Base-by-base conservation (phyloP, 2,888 invertebrate genomes). In the Polydrusus cervinus region DNA sequence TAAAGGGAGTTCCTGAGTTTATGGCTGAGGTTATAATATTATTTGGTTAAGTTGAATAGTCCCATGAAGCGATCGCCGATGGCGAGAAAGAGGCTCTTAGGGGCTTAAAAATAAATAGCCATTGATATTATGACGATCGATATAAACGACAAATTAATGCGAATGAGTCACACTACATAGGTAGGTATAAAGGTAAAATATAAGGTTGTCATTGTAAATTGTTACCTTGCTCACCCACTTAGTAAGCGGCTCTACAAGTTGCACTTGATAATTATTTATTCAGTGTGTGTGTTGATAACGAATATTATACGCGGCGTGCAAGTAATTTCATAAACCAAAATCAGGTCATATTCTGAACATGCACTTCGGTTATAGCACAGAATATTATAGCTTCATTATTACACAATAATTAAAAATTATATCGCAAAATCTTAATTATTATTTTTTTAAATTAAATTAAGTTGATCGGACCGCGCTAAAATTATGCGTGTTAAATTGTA, bases 171-270 rank as follows among this genome's bases (percentile, higher is more conserved):
- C 13, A 13, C 18, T 20, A 20, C 40, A 11, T 16, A 47, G 14
- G 47, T 51, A 51, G 18, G 2, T 20, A 38, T 16, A 57, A 38
- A 57, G 14, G 38, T 57, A 55, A 55, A 55, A 55, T 55, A 62
- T 62, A 25, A 40, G 62, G 47, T 62, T 62, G 47, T 14, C 62
- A 45, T 45, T 25, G 40, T 62, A 8, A 64, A n/a, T 25, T 49
- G 47, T 64, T 49, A 49, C 64, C 64, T 64, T 47, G 64, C 49
- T 64, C 64, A 64, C 64, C 64, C 45, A 64, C 64, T 64, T 64
- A 57, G n/a, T 57, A 53, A 11, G 53, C 25, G 38, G n/a, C 14
- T 9, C 57, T 34, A 64, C 49, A 64, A 47, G 30, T 64, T 34
- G 45, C n/a, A 47, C 64, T 64, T 40, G 47, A 64, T 64, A 57